Evolutionary conservation across 2,797 vertebrate species (phyloP).

Genomic region (Adrianichthys oophorus): DNA sequence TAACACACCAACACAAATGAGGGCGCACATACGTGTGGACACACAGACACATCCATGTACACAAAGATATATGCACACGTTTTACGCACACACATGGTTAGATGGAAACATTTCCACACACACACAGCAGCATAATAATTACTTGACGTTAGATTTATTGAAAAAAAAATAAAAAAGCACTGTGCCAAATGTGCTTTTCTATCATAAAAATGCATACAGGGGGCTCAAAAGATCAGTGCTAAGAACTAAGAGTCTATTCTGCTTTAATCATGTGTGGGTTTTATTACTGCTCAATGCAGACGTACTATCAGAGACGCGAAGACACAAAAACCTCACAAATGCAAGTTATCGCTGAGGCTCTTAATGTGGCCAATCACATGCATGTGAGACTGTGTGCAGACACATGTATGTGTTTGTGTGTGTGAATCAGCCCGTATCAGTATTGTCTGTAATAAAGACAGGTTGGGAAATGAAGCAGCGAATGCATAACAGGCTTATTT

Average conservation of each 20-base stretch:
- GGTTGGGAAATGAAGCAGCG: conserved; percentile 80
- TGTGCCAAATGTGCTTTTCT: conserved; percentile 71
- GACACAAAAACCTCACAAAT: conserved; percentile 70
- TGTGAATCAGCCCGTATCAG: conserved; percentile 75
- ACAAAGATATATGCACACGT: conserved; percentile 16
- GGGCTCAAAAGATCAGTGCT: conserved; percentile 77
- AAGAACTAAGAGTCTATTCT: conserved; percentile 77
- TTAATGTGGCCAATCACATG: conserved; percentile 78
- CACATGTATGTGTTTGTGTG: conserved; percentile 49
- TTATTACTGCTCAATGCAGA: conserved; percentile 77
- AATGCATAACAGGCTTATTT: conserved; percentile 82
- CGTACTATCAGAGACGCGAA: conserved; percentile 72
- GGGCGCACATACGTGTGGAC: conserved; percentile 26
- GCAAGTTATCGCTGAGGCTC: conserved; percentile 71
- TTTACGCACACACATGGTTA: conserved; percentile 6
- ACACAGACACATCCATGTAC: conserved; percentile 20
- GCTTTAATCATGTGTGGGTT: conserved; percentile 79
- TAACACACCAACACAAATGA: conserved; percentile 18
- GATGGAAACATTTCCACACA: conserved; percentile 8
- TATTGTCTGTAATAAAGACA: conserved; percentile 80
- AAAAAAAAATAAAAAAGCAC: conserved; percentile 71
- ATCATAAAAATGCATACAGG: conserved; percentile 80
- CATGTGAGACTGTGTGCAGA: conserved; percentile 50
- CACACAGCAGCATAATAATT: conserved; percentile 57
- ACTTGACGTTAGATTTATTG: conserved; percentile 72